A percentile compares a stretch with the other conserved stretches of the same genome.
phyloP scores from a whole-genome alignment of 2,797 vertebrate genomes.

The Amazona finschi region DNA sequence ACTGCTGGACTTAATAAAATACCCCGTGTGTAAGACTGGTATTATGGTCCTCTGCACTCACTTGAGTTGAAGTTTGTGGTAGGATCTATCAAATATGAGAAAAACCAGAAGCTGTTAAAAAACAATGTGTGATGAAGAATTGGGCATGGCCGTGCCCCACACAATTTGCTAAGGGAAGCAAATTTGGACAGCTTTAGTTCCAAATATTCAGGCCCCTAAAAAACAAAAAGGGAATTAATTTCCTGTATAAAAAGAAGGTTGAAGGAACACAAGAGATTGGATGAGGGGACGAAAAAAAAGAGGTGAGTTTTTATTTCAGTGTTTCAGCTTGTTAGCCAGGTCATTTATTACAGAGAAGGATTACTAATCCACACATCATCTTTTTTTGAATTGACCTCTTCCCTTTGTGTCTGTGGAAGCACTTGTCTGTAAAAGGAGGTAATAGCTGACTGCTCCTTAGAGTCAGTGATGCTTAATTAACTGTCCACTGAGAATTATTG shows the following conservation, averaged over 20 bases:
- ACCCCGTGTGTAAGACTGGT: constrained; percentile 76
- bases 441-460: constrained; percentile 77
- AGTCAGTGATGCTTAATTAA: constrained; percentile 78
- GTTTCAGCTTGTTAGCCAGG: constrained; percentile 67
- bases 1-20: constrained; percentile 85
- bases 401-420: constrained; percentile 69
- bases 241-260: constrained; percentile 44
- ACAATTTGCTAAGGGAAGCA: constrained; percentile 66
- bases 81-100: constrained; percentile 78
- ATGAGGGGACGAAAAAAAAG: not conserved
- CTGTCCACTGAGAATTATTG: constrained; percentile 79
- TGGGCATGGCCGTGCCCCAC: constrained; percentile 66
- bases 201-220: constrained; percentile 79
- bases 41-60: constrained; percentile 80
- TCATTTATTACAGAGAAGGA: constrained; percentile 73
- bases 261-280: constrained; percentile 29
- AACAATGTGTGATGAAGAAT: constrained; percentile 76
- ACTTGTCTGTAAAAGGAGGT: constrained; percentile 76
- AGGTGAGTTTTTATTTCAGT: constrained; percentile 62
- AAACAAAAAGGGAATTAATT: constrained; percentile 49
- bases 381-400: constrained; percentile 70
- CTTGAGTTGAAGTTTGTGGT: constrained; percentile 79
- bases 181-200: constrained; percentile 69
- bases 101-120: constrained; percentile 71
- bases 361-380: constrained; percentile 68